Evolutionary conservation across 2,888 invertebrate species (phyloP).

Genomic region (Helicoverpa assulta): DNA sequence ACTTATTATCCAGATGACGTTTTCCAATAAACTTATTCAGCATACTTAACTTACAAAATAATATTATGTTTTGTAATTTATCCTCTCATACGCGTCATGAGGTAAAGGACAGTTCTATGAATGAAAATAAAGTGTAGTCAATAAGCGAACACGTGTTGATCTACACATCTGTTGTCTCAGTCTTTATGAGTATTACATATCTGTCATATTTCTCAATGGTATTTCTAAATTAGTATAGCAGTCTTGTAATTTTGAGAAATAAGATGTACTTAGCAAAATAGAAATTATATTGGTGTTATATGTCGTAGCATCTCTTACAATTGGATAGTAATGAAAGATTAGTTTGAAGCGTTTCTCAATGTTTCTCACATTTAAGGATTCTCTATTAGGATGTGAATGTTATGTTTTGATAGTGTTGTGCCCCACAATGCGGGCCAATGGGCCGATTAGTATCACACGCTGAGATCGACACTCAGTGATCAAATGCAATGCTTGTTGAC

Average conservation of each 20-base stretch:
- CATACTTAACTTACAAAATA: neutral
- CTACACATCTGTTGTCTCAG: slow-evolving; percentile 53
- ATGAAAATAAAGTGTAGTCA: slow-evolving; percentile 53
- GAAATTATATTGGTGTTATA: neutral
- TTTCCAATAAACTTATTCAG: neutral
- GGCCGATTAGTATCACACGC: slow-evolving; percentile 55
- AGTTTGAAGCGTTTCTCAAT: too few species aligned
- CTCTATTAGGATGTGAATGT: slow-evolving; percentile 47
- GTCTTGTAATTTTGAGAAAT: slow-evolving; percentile 5
- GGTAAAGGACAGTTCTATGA: slow-evolving; percentile 56
- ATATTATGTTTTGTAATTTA: slow-evolving; percentile 23
- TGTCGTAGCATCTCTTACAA: neutral
- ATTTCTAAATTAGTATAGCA: slow-evolving; percentile 13
- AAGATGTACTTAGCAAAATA: slow-evolving; percentile 1
- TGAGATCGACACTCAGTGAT: slow-evolving; percentile 46
- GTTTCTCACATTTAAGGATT: slow-evolving; percentile 54
- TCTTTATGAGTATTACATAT: slow-evolving; percentile 41
- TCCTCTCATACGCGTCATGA: slow-evolving; percentile 42
- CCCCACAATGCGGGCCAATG: slow-evolving; percentile 57
- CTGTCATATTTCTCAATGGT: slow-evolving; percentile 25
- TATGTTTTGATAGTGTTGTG: slow-evolving; percentile 40
- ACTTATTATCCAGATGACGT: neutral
- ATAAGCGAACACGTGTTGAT: slow-evolving; percentile 62
- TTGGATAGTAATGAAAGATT: too few species aligned
- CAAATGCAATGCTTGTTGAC: slow-evolving; percentile 43